Percentiles rank a stretch among this genome's conserved stretches.
Conservation (phyloP, 2,888 invertebrate genomes). For the Pristionchus exspectatus region DNA sequence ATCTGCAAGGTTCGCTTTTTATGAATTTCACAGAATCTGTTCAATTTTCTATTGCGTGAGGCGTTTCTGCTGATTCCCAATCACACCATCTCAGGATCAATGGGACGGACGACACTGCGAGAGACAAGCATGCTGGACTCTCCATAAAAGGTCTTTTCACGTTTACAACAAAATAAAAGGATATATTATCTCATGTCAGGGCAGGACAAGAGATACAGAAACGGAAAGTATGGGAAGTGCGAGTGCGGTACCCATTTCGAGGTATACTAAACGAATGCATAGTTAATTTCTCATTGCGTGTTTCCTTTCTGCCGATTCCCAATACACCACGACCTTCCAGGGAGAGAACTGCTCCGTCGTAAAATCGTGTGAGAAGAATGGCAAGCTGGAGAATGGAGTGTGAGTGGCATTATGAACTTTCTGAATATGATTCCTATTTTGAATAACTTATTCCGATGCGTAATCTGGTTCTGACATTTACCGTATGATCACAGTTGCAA, state of each 20-base stretch:
- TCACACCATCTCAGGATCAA: conserved; percentile 63
- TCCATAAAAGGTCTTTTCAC: conserved; percentile 63
- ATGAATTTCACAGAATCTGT: background rate
- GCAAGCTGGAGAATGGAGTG: conserved; percentile 66
- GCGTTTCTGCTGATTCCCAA: background rate
- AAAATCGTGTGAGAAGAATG: conserved; percentile 67
- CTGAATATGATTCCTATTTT: background rate
- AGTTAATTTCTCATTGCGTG: conserved; percentile 50
- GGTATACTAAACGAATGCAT: background rate
- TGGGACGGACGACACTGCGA: conserved; percentile 77
- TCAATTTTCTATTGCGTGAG: background rate
- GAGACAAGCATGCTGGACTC: conserved; percentile 76
- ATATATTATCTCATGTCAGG: conserved; percentile 14
- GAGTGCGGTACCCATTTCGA: conserved; percentile 26
- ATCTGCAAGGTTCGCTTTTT: conserved; percentile 65
- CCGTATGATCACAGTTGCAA: conserved; percentile 63
- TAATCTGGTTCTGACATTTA: background rate
- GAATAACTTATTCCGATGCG: background rate
- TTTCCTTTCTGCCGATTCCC: background rate
- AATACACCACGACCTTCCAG: background rate
- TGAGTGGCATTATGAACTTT: conserved; percentile 27
- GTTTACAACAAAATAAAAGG: background rate
- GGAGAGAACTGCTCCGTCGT: conserved; percentile 72
- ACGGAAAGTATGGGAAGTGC: conserved; percentile 51
- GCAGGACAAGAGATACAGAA: conserved; percentile 61